Conservation (phyloP, 2,888 invertebrate genomes). For the Latrodectus hesperus region DNA sequence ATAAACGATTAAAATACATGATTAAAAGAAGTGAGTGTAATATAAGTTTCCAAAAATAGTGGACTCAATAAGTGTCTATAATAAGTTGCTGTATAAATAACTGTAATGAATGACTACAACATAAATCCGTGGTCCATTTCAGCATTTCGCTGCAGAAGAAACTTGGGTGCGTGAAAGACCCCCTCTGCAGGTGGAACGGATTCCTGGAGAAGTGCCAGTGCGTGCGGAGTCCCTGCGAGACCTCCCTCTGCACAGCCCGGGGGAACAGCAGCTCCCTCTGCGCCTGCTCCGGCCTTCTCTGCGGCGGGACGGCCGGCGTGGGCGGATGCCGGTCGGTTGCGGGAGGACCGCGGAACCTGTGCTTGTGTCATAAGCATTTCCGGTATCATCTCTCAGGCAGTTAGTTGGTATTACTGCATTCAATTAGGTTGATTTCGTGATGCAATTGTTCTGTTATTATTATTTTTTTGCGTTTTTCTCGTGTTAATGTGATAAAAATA, state of each 20-base stretch:
- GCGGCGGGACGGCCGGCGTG: background rate
- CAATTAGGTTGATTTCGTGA: too few relatives aligned
- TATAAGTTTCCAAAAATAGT: too few relatives aligned
- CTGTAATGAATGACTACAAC: too few relatives aligned
- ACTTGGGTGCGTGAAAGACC: constrained; percentile 13
- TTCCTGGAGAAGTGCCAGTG: constrained; percentile 34
- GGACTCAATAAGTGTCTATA: too few relatives aligned
- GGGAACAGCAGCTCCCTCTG: background rate
- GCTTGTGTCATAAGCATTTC: constrained; percentile 31
- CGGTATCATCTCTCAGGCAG: background rate
- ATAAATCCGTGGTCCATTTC: background rate
- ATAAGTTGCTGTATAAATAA: too few relatives aligned
- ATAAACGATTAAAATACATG: too few relatives aligned
- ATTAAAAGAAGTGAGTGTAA: too few relatives aligned
- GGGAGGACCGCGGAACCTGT: background rate
- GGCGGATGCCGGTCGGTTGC: background rate
- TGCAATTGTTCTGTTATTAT: background rate
- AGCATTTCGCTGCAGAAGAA: constrained; percentile 10
- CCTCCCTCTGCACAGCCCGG: background rate
- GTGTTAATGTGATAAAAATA: too few relatives aligned
- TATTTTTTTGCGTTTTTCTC: background rate
- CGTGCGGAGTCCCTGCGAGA: constrained; percentile 18
- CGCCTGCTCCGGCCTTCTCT: constrained; percentile 34
- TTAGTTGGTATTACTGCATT: too few relatives aligned
- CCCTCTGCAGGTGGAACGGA: constrained; percentile 33